Evolutionary conservation across 2,888 invertebrate species (phyloP), one percentile per base, ranked within the genome.

Genomic region (Hyalella azteca): DNA sequence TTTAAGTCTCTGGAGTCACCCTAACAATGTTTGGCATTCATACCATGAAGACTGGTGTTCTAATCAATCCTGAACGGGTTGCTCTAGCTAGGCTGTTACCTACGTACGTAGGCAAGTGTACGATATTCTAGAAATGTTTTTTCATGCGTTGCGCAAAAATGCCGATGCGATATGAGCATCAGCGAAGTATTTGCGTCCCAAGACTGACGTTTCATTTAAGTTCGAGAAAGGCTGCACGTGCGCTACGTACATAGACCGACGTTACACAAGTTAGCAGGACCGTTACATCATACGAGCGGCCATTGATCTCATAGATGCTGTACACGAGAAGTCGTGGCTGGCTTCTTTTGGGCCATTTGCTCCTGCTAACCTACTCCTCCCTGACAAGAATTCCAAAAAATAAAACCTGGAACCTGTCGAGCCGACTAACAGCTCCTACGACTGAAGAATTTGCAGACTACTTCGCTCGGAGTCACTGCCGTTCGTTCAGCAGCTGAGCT

Each of bases 321-420:
- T 36, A 19, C 66, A 36, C 36, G 36, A 32, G 36, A n/a, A 22
- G 7, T 36, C 66, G 22, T 66, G 66, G 36, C 66, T 66, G 66
- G 66, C 66, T 66, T 36, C 66, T 66, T 66, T 66, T 66, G 66
- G 66, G 66, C 66, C 66, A 66, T 66, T 66, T 66, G 66, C 36
- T 66, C 66, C 66, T 66, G 66, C 66, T 66, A 66, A 66, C 66
- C 66, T 66, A 66, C 66, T 66, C 66, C 66, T 66, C 66, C 66
- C 66, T 66, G 66, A 36, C 66, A 66, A 36, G 66, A 66, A 66
- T 66, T 66, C 66, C 32, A 66, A 66, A 66, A 66, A 66, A 66
- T 66, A 66, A 32, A n/a, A 66, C 66, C 29, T 32, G 66, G 66
- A 66, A 66, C 66, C 66, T 29, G 66, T 66, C 66, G 66, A 19